Base-by-base conservation (phyloP, 2,888 invertebrate genomes). In the Lasiommata megera region DNA sequence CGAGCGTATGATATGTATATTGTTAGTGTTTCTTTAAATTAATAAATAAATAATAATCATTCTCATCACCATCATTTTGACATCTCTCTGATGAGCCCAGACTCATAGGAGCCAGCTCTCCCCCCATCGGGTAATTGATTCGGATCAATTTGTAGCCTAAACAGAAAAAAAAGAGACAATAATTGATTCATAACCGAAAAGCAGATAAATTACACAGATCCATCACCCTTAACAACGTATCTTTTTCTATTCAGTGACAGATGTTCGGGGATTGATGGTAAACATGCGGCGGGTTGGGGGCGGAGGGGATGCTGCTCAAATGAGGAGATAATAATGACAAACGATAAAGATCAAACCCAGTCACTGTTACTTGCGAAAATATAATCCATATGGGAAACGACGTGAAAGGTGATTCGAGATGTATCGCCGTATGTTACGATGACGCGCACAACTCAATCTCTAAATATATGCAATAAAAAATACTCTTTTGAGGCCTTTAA, bases 251-350 rank as follows among this genome's bases (percentile, higher is more conserved):
- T 50, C 56, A 23, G 23, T 56, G 50, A 50, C 56, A 56, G 56
- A 56, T 50, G 50, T 28, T 50, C 23, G 28, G 34, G 31, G 40
- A 31, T 17, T 34, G 56, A 51, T 57, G 46, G 38, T 46, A 57
- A 51, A 51, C 50, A 46, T 38, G 29, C 6, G 17, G 47, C 34
- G 11, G 46, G 16, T 3, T 1, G 3, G n/a, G 28, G 28, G 44
- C 28, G 44, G 12, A 14, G 28, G 28, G 34, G 18, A 38, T 14
- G 28, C 3, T 11, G 37, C 38, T 16, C 51, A 74, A 77, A 78
- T 72, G 71, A 67, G 64, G 64, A 65, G 68, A 71, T 78, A 77
- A 78, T 73, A 71, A 73, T 76, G 77, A 78, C 70, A 69, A 71
- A 76, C 73, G 72, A 70, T 66, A 67, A 46, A 55, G 61, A 73